Percentiles rank a stretch among this genome's conserved stretches.
Evolutionary conservation across 2,888 invertebrate genomes (phyloP).

Genomic region (Eueremaeus valkanovi): DNA sequence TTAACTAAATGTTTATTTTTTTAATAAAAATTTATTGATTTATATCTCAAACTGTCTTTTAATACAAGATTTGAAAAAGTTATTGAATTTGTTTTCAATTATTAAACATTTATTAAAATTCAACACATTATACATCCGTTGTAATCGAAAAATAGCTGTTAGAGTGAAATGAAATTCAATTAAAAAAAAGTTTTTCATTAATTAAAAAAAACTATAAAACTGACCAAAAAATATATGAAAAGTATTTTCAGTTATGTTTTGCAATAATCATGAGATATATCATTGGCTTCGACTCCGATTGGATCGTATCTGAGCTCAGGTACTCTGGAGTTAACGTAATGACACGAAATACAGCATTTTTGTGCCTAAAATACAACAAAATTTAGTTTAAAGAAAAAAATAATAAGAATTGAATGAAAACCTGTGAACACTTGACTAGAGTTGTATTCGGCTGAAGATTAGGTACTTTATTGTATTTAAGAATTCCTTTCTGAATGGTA

Average conservation of each 20-base stretch:
- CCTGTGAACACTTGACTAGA: slow-evolving; percentile 18
- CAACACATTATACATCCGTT: too few relatives aligned
- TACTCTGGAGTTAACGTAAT: slow-evolving; percentile 6
- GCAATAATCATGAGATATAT: slow-evolving; percentile 1
- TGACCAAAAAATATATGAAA: neutral
- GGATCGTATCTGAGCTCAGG: slow-evolving; percentile 13
- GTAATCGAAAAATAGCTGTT: too few relatives aligned
- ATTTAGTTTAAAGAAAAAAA: neutral
- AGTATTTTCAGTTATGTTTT: neutral
- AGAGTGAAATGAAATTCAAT: too few relatives aligned
- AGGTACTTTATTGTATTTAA: neutral
- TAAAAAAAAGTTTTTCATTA: too few relatives aligned
- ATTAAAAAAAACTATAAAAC: too few relatives aligned
- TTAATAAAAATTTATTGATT: too few relatives aligned
- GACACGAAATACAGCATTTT: slow-evolving; percentile 17
- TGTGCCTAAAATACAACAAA: neutral
- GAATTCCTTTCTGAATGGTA: slow-evolving; percentile 12
- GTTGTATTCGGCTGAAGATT: neutral
- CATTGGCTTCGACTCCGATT: slow-evolving; percentile 18
- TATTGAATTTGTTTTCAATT: too few relatives aligned
- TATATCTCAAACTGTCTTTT: too few relatives aligned
- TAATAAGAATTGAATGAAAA: neutral
- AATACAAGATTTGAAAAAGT: too few relatives aligned
- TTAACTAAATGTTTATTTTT: too few relatives aligned
- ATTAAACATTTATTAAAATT: too few relatives aligned